Base-by-base conservation (phyloP, 2,797 vertebrate species). In the Oreochromis grahami region DNA sequence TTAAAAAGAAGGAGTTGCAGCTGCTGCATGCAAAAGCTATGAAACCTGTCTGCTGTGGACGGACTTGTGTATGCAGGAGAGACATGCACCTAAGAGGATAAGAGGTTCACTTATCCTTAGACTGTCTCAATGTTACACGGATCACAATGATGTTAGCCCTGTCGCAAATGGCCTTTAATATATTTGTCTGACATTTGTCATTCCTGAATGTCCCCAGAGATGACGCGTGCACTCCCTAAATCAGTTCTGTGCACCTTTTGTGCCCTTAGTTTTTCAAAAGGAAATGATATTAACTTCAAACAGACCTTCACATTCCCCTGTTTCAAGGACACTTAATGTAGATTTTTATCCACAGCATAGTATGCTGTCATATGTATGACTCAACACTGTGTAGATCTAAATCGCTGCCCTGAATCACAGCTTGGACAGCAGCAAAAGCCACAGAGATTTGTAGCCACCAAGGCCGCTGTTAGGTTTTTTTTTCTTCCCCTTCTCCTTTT, bases 391-490 rank as follows among this genome's bases (percentile, higher is more conserved):
- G 87, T 80, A 53, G 58, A 74, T 90, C 72, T 86, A 84, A 86
- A 90, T 90, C 84, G 79, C 84, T 7, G 3, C 70, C 14, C 52
- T 86, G 81, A 92, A 80, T 90, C 86, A 78, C 45, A 68, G 78
- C 80, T 85, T 60, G 21, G 56, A 82, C 76, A 8, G 48, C 52
- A 79, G 83, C 15, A 6, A 90, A 91, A 74, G 76, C 76, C 77
- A 41, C 58, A 55, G 82, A 94, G 85, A 88, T 94, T 88, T 89
- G 89, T 88, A 86, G 82, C 78, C 29, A 74, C 78, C 78, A 84
- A 91, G 80, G 83, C 17, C 43, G 1, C 26, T 41, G 11, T 80
- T 63, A 68, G 41, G 19, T 51, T 45, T 4, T 32, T 32, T n/a
- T 26, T 34, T 8, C 32, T 63, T 3, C 26, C 77, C 43, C 58